Evolutionary conservation across 2,888 invertebrate genomes (phyloP).

Genomic region (Chalcosyrphus nemorum): DNA sequence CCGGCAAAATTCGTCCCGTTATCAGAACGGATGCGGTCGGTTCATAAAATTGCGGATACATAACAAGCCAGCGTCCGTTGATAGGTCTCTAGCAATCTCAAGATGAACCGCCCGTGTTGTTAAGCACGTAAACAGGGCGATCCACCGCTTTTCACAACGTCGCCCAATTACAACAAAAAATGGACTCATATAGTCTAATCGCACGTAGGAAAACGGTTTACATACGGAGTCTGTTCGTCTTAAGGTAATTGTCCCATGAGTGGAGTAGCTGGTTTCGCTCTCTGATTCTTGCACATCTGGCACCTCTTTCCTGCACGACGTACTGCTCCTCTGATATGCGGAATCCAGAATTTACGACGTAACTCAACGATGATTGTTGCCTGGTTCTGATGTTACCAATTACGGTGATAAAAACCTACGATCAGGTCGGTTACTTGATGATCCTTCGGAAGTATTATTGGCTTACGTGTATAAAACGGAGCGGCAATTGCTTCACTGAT

Average conservation of each 20-base stretch:
- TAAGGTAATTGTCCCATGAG: conserved; percentile 46
- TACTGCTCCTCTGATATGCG: neutral
- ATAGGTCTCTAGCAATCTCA: conserved; percentile 42
- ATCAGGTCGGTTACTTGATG: neutral
- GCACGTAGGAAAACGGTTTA: conserved; percentile 18
- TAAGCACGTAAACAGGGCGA: too few species aligned
- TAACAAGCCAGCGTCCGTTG: conserved; percentile 51
- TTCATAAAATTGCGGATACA: conserved; percentile 61
- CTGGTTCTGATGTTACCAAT: neutral
- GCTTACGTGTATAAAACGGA: neutral
- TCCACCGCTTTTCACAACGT: conserved; percentile 31
- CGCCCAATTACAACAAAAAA: conserved; percentile 42
- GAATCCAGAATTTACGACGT: neutral
- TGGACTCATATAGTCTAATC: conserved; percentile 59
- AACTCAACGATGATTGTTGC: neutral
- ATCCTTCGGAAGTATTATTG: neutral
- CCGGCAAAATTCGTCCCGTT: conserved; percentile 67
- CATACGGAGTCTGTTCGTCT: conserved; percentile 11
- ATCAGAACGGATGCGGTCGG: conserved; percentile 44
- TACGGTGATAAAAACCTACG: neutral
- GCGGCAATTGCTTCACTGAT: neutral
- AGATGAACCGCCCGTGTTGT: conserved; percentile 43
- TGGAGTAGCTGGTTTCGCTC: conserved; percentile 6
- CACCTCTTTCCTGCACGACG: neutral
- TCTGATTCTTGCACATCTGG: neutral